Percentiles rank a stretch among this genome's conserved stretches.
Evolutionary conservation across 2,888 invertebrate genomes (phyloP).

Genomic region (Calameuta pallipes): DNA sequence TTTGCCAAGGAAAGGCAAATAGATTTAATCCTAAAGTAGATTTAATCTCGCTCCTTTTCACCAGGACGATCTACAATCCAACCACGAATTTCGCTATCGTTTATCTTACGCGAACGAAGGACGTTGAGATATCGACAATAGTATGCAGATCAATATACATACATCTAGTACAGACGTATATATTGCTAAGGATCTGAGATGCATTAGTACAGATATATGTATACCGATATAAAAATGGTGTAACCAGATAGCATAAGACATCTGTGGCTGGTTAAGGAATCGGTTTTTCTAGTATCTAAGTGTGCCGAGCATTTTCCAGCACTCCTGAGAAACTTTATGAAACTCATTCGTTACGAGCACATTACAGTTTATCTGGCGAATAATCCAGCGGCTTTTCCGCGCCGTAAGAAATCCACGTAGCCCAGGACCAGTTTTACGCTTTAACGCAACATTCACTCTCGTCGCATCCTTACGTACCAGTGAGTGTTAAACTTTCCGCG

Average conservation of each 20-base stretch:
- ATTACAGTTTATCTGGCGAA: background rate
- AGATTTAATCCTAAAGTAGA: constrained; percentile 51
- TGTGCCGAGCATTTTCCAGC: background rate
- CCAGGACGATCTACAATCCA: background rate
- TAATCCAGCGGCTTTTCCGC: background rate
- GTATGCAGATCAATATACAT: background rate
- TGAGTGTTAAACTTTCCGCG: background rate
- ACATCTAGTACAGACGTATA: background rate
- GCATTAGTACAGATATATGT: background rate
- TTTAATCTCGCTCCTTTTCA: constrained; percentile 32
- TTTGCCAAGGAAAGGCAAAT: constrained; percentile 33
- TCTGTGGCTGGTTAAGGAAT: background rate
- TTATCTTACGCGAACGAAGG: background rate
- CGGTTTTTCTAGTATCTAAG: background rate
- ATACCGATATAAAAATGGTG: background rate
- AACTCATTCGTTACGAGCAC: background rate
- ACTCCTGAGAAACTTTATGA: background rate
- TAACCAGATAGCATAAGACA: background rate
- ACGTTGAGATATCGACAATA: background rate
- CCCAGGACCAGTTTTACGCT: background rate
- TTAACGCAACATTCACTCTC: background rate
- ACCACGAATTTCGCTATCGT: background rate
- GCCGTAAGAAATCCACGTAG: background rate
- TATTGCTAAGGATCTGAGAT: background rate
- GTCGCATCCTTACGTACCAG: background rate